Evolutionary conservation across 2,888 invertebrate genomes (phyloP).

Genomic region (Papilio gigon): DNA sequence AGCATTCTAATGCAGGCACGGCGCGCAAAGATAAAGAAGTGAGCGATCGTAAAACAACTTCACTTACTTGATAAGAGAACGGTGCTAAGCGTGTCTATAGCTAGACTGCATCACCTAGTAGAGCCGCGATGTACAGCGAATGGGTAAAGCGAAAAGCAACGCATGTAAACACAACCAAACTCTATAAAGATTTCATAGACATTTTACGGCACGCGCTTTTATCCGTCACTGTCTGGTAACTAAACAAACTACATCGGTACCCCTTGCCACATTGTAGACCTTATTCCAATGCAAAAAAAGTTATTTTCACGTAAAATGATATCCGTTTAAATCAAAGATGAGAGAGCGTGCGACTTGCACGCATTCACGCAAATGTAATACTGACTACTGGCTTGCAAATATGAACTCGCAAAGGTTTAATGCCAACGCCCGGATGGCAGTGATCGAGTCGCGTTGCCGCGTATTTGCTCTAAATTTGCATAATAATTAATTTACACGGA

Average conservation of each 20-base stretch:
- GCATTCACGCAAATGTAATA: constrained; percentile 67
- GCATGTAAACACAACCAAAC: constrained; percentile 44
- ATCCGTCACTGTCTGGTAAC: constrained; percentile 73
- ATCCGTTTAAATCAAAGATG: constrained; percentile 41
- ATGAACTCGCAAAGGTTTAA: constrained; percentile 53
- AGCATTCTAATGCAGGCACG: constrained; percentile 3
- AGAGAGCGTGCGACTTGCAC: constrained; percentile 62
- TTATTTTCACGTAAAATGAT: constrained; percentile 46
- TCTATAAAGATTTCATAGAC: constrained; percentile 70
- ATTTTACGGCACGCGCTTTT: constrained; percentile 71
- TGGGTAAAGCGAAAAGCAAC: constrained; percentile 29
- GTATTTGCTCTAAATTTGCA: constrained; percentile 42
- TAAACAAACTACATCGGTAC: constrained; percentile 55
- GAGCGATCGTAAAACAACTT: constrained; percentile 24
- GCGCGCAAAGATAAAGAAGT: constrained; percentile 27
- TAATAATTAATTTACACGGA: constrained; percentile 34
- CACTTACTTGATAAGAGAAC: constrained; percentile 33
- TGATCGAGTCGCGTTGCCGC: constrained; percentile 56
- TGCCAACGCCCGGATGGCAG: constrained; percentile 65
- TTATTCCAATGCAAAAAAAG: constrained; percentile 47
- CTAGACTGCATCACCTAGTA: not conserved
- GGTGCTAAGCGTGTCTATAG: constrained; percentile 8
- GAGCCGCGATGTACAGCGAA: not conserved
- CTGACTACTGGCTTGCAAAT: constrained; percentile 49
- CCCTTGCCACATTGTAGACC: constrained; percentile 44